Percentiles rank a stretch among this genome's conserved stretches.
phyloP scores from a whole-genome alignment of 1,140 invertebrate genomes.

The Oryzaephilus surinamensis region DNA sequence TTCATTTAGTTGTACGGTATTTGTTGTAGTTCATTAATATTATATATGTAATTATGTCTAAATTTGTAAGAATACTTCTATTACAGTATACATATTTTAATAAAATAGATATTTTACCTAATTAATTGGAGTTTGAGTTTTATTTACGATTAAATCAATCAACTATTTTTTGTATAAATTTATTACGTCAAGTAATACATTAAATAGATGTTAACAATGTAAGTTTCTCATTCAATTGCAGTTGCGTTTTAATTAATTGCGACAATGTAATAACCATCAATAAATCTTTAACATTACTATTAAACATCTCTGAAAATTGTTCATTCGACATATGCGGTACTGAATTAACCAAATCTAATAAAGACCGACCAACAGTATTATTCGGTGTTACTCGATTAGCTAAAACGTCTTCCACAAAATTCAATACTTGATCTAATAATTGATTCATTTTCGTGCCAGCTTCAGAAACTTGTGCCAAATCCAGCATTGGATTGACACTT shows the following conservation, averaged over 20 bases:
- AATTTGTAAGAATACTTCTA: too few species aligned
- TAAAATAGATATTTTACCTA: too few species aligned
- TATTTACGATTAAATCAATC: too few species aligned
- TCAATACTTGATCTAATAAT: conserved; percentile 67
- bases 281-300: conserved; percentile 91
- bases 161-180: too few species aligned
- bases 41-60: too few species aligned
- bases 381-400: conserved; percentile 61
- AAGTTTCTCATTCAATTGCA: conserved; percentile 91
- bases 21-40: too few species aligned
- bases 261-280: conserved; percentile 93
- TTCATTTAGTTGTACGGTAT: too few species aligned
- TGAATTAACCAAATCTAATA: conserved; percentile 81
- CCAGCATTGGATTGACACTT: conserved; percentile 68
- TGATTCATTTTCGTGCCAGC: conserved; percentile 62
- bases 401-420: conserved; percentile 82
- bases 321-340: conserved; percentile 82
- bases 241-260: conserved; percentile 91
- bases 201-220: conserved; percentile 63
- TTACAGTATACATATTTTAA: too few species aligned
- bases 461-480: conserved; percentile 70
- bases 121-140: too few species aligned
- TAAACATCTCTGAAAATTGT: conserved; percentile 91
- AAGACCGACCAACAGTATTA: conserved; percentile 71
- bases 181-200: too few species aligned